Conservation (phyloP, 1,140 invertebrate genomes). For the Aporrectodea caliginosa region DNA sequence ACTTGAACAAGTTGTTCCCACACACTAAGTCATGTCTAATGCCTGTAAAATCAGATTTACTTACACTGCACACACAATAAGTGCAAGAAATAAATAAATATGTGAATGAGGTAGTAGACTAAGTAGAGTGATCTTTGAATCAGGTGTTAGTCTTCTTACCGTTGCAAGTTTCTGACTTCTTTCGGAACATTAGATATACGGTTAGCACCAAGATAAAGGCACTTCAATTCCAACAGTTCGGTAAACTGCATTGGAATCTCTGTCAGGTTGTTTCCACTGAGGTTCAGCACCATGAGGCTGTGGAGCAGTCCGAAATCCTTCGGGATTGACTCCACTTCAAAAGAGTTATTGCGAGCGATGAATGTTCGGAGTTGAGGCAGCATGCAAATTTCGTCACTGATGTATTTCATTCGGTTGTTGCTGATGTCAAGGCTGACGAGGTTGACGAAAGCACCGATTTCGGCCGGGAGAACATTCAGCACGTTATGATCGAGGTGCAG, state of each 20-base stretch:
- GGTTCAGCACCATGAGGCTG: constrained; percentile 75
- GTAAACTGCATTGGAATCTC: constrained; percentile 81
- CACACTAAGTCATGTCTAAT: no score
- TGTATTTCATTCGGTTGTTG: constrained; percentile 71
- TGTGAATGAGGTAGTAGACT: no score
- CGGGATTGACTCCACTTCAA: constrained; percentile 76
- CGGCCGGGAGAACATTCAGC: constrained; percentile 47
- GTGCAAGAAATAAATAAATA: no score
- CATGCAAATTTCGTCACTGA: constrained; percentile 71
- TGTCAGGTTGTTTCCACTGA: constrained; percentile 83
- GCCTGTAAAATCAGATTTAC: no score
- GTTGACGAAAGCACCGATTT: constrained; percentile 55
- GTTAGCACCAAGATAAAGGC: constrained; percentile 87
- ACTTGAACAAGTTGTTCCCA: no score
- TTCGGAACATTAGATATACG: constrained; percentile 73
- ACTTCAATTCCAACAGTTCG: constrained; percentile 70
- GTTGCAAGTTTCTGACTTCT: constrained; percentile 70
- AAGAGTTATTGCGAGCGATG: constrained; percentile 79
- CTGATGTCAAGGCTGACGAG: constrained; percentile 74
- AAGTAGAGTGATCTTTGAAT: no score
- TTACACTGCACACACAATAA: no score
- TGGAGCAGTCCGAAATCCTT: constrained; percentile 69
- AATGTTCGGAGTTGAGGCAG: constrained; percentile 70
- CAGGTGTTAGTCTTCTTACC: no score
- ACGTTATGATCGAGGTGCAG: constrained; percentile 53